phyloP scores from a whole-genome alignment of 1,140 invertebrate genomes.

The Leguminivora glycinivorella region DNA sequence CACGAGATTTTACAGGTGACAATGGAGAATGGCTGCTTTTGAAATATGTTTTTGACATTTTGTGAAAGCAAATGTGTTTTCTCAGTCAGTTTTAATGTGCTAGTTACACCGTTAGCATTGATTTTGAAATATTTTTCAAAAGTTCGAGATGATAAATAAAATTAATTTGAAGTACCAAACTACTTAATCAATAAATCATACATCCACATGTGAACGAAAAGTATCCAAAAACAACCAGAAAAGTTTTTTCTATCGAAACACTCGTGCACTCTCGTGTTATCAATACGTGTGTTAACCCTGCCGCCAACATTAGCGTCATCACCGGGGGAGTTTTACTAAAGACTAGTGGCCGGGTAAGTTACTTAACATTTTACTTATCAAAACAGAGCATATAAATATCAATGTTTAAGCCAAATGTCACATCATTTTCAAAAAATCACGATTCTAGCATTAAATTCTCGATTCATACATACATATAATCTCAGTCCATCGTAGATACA shows the following conservation, averaged over 20 bases:
- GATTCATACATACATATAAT: background rate
- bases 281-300: background rate
- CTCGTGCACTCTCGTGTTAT: background rate
- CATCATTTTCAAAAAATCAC: too few relatives aligned
- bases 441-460: too few relatives aligned
- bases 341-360: background rate
- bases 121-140: background rate
- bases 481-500: slow-evolving; percentile 26
- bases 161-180: too few relatives aligned
- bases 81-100: slow-evolving; percentile 3
- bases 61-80: slow-evolving; percentile 30
- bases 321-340: background rate
- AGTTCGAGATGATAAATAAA: background rate
- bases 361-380: background rate
- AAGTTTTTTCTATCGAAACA: too few relatives aligned
- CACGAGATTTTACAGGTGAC: slow-evolving; percentile 63
- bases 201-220: too few relatives aligned
- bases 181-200: too few relatives aligned
- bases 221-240: too few relatives aligned
- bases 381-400: too few relatives aligned
- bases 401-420: too few relatives aligned
- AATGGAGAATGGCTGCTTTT: slow-evolving; percentile 24
- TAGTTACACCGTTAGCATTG: background rate
- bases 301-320: background rate
- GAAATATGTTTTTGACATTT: slow-evolving; percentile 35